Evolutionary conservation across 2,797 vertebrate species (phyloP), one percentile per base, ranked within the genome.

Genomic region (Halcyon chelicuti): DNA sequence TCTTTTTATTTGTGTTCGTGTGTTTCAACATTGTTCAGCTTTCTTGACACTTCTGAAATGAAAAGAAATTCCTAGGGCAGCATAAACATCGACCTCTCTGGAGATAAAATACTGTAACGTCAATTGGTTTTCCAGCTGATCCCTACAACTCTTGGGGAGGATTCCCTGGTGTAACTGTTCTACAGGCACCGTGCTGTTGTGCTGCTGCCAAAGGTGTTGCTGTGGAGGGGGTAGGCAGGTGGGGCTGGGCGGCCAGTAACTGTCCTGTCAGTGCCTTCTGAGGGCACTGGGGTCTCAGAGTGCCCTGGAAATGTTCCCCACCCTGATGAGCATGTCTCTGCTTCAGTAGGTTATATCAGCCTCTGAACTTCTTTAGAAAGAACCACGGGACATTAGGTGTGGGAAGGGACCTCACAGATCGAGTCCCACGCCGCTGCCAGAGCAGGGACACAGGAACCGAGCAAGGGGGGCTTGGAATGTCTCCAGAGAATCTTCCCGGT

Each of bases 101-200:
- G 3, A 26, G 37, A 42, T 75, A 58, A 46, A 72, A 58, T 39
- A 13, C 31, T 23, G 4, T 5, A 33, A 4, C 3, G 1, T 35
- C 18, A 46, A 18, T 62, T 26, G 74, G 11, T 87, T 94, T 94
- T 91, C 37, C 55, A 37, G 4, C 33, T 23, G 51, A 66, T 75
- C 54, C 35, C 2, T 47, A 2, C 22, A 12, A 2, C 5, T 47
- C 39, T 23, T 9, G 1, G 0, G 62, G 61, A 28, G 39, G 23
- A 4, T 51, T 4, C n/a, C 49, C 23, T 25, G 55, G 28, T 2
- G 4, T 39, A 39, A 39, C 47, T 80, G 4, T 9, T 26, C 33
- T 12, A 0, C 5, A 29, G 49, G 28, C 40, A 0, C 29, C 5
- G 42, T 17, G 37, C 44, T 9, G 0, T 3, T 10, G 58, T 18